Evolutionary conservation across 2,113 vertebrate genomes (phyloP).

Genomic region (Cyprinodon brontotheroides): DNA sequence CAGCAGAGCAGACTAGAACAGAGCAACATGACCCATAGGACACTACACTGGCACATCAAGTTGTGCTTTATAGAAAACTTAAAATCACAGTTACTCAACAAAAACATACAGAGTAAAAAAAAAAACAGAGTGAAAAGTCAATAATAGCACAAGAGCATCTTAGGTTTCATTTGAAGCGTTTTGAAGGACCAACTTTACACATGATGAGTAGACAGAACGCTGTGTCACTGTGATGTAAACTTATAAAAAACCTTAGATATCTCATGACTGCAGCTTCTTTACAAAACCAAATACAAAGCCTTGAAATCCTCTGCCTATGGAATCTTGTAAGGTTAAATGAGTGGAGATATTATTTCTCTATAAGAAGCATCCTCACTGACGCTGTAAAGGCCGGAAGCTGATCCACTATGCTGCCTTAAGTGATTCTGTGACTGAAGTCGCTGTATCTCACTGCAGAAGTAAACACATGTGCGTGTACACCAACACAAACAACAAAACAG

Average conservation of each 20-base stretch:
- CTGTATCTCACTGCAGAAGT: conserved; percentile 52
- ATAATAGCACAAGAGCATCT: conserved; percentile 18
- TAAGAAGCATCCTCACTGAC: background rate
- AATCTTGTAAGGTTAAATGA: background rate
- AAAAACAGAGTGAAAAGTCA: conserved; percentile 32
- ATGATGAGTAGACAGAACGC: conserved; percentile 21
- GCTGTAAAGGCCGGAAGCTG: conserved; percentile 16
- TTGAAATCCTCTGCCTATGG: background rate
- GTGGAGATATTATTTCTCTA: background rate
- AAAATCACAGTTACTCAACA: conserved; percentile 46
- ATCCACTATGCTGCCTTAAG: conserved; percentile 41
- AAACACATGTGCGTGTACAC: conserved; percentile 58
- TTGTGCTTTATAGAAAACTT: conserved; percentile 43
- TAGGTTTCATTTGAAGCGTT: conserved; percentile 31
- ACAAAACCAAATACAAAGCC: conserved; percentile 3
- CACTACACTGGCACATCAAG: conserved; percentile 54
- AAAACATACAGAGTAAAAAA: conserved; percentile 40
- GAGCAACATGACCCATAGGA: conserved; percentile 54
- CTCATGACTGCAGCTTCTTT: conserved; percentile 18
- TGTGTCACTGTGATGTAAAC: conserved; percentile 24
- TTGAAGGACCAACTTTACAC: conserved; percentile 36
- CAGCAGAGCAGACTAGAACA: conserved; percentile 45
- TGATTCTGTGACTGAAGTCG: conserved; percentile 51
- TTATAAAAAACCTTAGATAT: conserved; percentile 20
- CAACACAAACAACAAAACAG: conserved; percentile 61